Conservation (phyloP, 2,113 vertebrate species). For the Pipra filicauda region DNA sequence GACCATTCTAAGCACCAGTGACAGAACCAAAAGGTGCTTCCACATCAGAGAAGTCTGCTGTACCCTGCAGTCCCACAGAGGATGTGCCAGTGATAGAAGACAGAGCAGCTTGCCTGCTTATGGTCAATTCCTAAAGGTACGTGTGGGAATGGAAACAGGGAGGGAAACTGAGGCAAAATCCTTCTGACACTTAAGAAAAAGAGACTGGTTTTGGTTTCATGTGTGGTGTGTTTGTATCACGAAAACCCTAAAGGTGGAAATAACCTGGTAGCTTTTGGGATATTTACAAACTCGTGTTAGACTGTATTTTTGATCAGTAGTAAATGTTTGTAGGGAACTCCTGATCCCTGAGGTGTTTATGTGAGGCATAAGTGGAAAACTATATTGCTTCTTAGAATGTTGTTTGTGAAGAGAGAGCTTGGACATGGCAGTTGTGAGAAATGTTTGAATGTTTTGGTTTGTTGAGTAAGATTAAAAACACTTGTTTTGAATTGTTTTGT, state of each 20-base stretch:
- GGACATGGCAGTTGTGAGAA: background rate
- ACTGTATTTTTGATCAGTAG: background rate
- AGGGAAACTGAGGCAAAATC: background rate
- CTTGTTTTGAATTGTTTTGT: background rate
- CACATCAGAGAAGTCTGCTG: background rate
- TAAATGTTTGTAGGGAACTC: background rate
- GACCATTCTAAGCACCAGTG: background rate
- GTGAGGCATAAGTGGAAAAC: background rate
- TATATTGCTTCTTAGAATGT: background rate
- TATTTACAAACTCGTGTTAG: background rate
- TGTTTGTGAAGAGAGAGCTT: background rate
- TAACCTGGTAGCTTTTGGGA: background rate
- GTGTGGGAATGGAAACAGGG: background rate
- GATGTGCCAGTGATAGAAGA: background rate
- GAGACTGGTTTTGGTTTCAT: background rate
- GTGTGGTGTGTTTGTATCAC: background rate
- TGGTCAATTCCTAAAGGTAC: background rate
- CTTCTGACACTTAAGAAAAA: background rate
- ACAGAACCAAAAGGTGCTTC: background rate
- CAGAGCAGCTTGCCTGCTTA: background rate
- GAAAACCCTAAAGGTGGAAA: background rate
- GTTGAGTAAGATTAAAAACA: background rate
- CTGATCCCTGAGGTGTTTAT: background rate
- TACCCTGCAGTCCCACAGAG: background rate
- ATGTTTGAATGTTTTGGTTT: background rate